Evolutionary conservation across 2,888 invertebrate genomes (phyloP).

Genomic region (Acrobeloides nanus): DNA sequence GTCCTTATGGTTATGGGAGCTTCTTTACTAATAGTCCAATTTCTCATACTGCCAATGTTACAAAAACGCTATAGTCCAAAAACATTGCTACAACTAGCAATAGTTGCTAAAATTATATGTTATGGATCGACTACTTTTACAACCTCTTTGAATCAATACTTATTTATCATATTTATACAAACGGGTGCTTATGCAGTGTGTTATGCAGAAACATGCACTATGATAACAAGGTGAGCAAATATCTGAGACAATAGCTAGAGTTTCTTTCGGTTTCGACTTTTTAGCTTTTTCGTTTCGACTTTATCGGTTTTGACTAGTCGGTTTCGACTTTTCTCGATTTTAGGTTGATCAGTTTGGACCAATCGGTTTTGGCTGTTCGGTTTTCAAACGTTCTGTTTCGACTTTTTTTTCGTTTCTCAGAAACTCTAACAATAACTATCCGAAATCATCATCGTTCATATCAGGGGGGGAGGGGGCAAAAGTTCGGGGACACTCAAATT

Average conservation of each 20-base stretch:
- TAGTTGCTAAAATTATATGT: conserved; percentile 32
- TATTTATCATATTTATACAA: conserved; percentile 47
- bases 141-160: conserved; percentile 44
- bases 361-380: too few relatives aligned
- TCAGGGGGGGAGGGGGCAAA: too few relatives aligned
- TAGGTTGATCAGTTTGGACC: too few relatives aligned
- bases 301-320: too few relatives aligned
- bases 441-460: too few relatives aligned
- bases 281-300: too few relatives aligned
- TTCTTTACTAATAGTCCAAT: conserved; percentile 44
- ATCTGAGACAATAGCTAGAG: too few relatives aligned
- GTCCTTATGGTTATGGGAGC: conserved; percentile 50
- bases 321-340: too few relatives aligned
- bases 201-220: conserved; percentile 50
- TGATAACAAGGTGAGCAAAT: conserved; percentile 43
- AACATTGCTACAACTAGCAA: conserved; percentile 35
- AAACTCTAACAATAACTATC: too few relatives aligned
- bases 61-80: conserved; percentile 37
- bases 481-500: too few relatives aligned
- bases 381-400: too few relatives aligned
- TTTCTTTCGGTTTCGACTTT: too few relatives aligned
- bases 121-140: conserved; percentile 44
- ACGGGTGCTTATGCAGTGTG: conserved; percentile 51
- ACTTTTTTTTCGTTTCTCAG: not conserved
- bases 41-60: conserved; percentile 46